Evolutionary conservation across 2,888 invertebrate genomes (phyloP), one percentile per base, ranked within the genome.

Genomic region (Trissonchulus sp.): DNA sequence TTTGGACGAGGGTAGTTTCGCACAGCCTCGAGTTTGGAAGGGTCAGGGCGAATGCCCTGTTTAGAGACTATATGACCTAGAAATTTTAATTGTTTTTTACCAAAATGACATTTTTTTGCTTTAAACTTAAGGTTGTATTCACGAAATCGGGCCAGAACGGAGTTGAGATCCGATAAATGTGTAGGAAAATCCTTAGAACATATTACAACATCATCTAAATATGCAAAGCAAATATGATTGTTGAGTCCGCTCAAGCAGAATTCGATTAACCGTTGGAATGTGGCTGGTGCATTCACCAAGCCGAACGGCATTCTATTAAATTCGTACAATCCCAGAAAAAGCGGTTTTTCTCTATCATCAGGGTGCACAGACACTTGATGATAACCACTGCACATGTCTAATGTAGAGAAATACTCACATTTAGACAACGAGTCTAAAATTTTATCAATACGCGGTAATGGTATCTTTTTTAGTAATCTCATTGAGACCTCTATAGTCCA

Each of bases 401-500:
- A n/a, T n/a, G n/a, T n/a, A n/a, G n/a, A n/a, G n/a, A n/a, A n/a
- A n/a, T n/a, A n/a, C 30, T 65, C 3, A n/a, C 65, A 65, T n/a
- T n/a, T n/a, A 65, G n/a, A n/a, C n/a, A n/a, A n/a, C n/a, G n/a
- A n/a, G n/a, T n/a, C n/a, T n/a, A n/a, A n/a, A n/a, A n/a, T 65
- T n/a, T 79, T 76, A 30, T 77, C 75, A 0, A 76, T 75, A 36
- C 73, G 71, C 0, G 74, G 75, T 2, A 79, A 33, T 18, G 77
- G 78, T 28, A 37, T 79, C 78, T 23, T 65, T 63, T 31, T 63
- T 73, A 15, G 78, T 77, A 1, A 78, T 76, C 3, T 18, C 37
- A 75, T 79, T 80, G 1, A 80, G 60, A 1, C 74, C n/a, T 34
- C 79, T 33, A 72, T 78, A 80, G 72, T 80, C 79, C 23, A 79